Evolutionary conservation across 2,113 vertebrate species (phyloP).

Genomic region (Alces alces): DNA sequence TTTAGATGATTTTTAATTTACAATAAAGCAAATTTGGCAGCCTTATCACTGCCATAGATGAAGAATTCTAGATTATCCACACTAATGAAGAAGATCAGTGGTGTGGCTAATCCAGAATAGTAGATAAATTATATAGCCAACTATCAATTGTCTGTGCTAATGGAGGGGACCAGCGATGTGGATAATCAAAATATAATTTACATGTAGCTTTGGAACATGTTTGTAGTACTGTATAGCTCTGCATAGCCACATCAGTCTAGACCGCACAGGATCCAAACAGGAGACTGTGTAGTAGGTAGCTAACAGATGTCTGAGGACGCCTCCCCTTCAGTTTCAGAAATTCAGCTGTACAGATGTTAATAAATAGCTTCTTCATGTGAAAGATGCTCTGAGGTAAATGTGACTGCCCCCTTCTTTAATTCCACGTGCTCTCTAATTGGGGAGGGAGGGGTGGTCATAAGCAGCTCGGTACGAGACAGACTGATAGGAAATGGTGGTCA

Average conservation of each 20-base stretch:
- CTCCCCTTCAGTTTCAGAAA: background rate
- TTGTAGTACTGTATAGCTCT: background rate
- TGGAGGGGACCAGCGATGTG: constrained; percentile 63
- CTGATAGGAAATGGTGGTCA: background rate
- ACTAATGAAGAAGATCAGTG: constrained; percentile 70
- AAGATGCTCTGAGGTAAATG: background rate
- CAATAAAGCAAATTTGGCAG: constrained; percentile 53
- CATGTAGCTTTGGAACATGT: constrained; percentile 57
- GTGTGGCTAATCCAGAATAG: constrained; percentile 67
- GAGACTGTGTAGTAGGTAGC: background rate
- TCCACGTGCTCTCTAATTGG: background rate
- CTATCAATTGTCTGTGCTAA: constrained; percentile 64
- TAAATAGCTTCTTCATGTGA: background rate
- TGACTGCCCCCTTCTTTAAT: background rate
- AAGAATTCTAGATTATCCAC: constrained; percentile 56
- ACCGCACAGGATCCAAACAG: background rate
- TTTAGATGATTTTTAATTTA: constrained; percentile 60
- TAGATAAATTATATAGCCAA: constrained; percentile 63
- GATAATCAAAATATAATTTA: constrained; percentile 70
- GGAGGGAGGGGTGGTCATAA: background rate
- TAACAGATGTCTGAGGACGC: background rate
- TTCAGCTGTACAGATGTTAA: background rate
- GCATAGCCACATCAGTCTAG: background rate
- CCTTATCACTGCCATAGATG: constrained; percentile 43
- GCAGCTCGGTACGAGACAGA: background rate